These are phyloP conservation scores for Sphenopsis melanotis DNA, from an alignment of 2,797 vertebrate genomes.

Conservation along the genomic window DNA sequence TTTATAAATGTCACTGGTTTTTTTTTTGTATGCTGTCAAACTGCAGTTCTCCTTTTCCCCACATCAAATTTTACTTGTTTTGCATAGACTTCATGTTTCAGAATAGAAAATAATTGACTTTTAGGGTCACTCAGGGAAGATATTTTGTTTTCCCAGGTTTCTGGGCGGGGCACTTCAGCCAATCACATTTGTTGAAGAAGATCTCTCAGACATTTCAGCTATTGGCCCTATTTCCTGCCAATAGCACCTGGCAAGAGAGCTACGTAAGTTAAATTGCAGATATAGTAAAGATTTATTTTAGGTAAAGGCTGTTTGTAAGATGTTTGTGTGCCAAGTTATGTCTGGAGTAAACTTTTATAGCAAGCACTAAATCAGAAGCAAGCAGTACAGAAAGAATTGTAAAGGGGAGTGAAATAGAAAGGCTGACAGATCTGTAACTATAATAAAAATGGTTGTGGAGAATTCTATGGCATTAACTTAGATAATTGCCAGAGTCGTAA, in stretches of 20 bases:
- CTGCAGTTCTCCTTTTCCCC: not conserved
- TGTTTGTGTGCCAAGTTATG: conserved; percentile 11
- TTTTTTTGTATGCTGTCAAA: not conserved
- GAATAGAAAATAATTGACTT: not conserved
- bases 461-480: conserved; percentile 3
- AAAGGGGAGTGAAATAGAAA: conserved; percentile 7
- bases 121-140: not conserved
- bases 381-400: not conserved
- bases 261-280: conserved; percentile 2
- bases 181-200: not conserved
- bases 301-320: not conserved
- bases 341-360: conserved; percentile 32
- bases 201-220: not conserved
- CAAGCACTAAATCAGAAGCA: conserved; percentile 2
- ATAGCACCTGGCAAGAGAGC: conserved; percentile 21
- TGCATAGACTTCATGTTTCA: not conserved
- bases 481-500: conserved; percentile 40
- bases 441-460: not conserved
- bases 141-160: conserved; percentile 4
- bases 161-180: not conserved
- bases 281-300: conserved; percentile 13
- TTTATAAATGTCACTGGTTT: not conserved
- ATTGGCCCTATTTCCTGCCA: not conserved
- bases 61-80: not conserved
- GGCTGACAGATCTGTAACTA: not conserved